Evolutionary conservation across 2,888 invertebrate genomes (phyloP).

Genomic region (Carabus problematicus): DNA sequence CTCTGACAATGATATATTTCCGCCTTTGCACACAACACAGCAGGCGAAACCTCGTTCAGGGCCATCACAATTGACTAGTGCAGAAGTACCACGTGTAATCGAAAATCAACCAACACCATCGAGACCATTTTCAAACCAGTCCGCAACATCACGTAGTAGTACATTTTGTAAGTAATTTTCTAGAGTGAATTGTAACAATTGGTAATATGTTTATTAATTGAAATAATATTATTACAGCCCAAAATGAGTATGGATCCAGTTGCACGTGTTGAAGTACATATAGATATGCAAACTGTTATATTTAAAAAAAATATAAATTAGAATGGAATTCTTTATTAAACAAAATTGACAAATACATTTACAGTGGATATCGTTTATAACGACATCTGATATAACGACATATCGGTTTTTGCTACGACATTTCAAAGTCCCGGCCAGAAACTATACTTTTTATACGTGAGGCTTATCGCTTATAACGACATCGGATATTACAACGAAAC

Average conservation of each 20-base stretch:
- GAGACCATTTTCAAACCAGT: neutral
- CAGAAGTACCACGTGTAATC: neutral
- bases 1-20: neutral
- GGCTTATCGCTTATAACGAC: no score
- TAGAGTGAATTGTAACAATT: neutral
- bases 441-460: no score
- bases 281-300: conserved; percentile 9
- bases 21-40: neutral
- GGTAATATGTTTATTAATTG: neutral
- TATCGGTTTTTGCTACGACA: no score
- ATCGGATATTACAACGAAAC: no score
- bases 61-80: neutral
- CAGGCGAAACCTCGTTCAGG: neutral
- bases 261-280: neutral
- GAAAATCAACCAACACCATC: neutral
- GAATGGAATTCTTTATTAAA: no score
- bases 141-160: neutral
- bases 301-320: no score
- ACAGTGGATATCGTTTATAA: no score
- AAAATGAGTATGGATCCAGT: conserved; percentile 6
- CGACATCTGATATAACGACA: no score
- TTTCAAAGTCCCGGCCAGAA: no score
- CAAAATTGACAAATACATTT: no score
- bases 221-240: neutral
- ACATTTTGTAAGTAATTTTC: neutral